Base-by-base conservation (phyloP, 2,113 vertebrate species). In the Mobula birostris region DNA sequence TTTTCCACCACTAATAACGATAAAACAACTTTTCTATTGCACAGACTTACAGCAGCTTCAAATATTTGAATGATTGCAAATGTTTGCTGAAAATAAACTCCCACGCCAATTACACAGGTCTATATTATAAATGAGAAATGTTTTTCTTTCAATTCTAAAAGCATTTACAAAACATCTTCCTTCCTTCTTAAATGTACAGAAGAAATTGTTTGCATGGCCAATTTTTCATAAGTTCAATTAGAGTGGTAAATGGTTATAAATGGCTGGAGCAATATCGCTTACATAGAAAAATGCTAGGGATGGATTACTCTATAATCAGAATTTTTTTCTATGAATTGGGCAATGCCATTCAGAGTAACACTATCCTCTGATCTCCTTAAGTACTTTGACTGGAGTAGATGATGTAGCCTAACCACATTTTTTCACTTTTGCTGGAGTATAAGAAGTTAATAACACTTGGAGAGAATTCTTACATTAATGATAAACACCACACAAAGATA, bases 341-440 rank as follows among this genome's bases (percentile, higher is more conserved):
- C n/a, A 68, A 32, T 29, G 32, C 29, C n/a, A 61, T 88, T 58
- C 29, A 63, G 58, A 63, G 83, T 63, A 32, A 88, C 58, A 63
- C 12, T 63, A 12, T 90, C 58, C 61, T 66, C 61, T 32, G 61
- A 90, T 90, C n/a, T 66, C 61, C 32, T 66, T 66, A 90, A 14
- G 1, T 68, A 32, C n/a, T 32, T 90, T 90, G 7, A 6, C 82
- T 61, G 21, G 58, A n/a, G 56, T 27, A 88, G 24, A 63, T 6
- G 83, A 63, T 88, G 83, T 32, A 90, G 85, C 63, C 85, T 32
- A 29, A 66, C 85, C 61, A 66, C 85, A 90, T 90, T 68, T 90
- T 90, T 90, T n/a, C 61, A 90, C 15, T 61, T 68, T n/a, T 90
- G 61, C 85, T 66, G 85, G 85, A 17, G 29, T 66, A 61, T 90